Percentiles rank a stretch among this genome's conserved stretches.
Conservation (phyloP, 2,888 invertebrate genomes). For the Thereva unica region DNA sequence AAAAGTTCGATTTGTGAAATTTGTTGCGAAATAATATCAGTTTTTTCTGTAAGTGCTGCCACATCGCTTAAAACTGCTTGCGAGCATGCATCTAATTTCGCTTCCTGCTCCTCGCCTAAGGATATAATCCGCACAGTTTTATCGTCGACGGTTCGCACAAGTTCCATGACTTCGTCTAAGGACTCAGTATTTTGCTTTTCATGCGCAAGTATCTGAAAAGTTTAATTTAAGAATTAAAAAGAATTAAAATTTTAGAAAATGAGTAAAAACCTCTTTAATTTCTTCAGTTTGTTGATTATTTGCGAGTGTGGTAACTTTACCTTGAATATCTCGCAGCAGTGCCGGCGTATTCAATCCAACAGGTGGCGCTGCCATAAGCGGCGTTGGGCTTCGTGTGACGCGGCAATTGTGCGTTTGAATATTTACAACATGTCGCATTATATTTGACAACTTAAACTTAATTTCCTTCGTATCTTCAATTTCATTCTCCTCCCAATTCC, state of each 20-base stretch:
- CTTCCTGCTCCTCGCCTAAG: constrained; percentile 44
- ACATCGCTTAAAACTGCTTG: constrained; percentile 50
- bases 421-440: constrained; percentile 47
- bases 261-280: constrained; percentile 12
- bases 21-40: constrained; percentile 51
- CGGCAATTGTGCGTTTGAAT: constrained; percentile 45
- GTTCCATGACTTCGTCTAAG: constrained; percentile 51
- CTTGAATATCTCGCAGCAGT: constrained; percentile 22
- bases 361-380: not conserved
- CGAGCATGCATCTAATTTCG: constrained; percentile 48
- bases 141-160: constrained; percentile 50
- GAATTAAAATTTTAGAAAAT: not conserved
- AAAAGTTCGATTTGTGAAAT: constrained; percentile 49
- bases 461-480: constrained; percentile 46
- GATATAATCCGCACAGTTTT: constrained; percentile 48
- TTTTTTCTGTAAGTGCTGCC: constrained; percentile 52
- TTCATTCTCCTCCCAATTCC: constrained; percentile 17
- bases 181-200: constrained; percentile 44
- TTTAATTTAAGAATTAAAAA: not conserved
- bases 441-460: constrained; percentile 46
- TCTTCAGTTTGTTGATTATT: constrained; percentile 9
- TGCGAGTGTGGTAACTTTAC: constrained; percentile 10
- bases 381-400: constrained; percentile 1
- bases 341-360: constrained; percentile 16
- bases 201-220: constrained; percentile 42